Conservation (phyloP, 2,113 vertebrate species). For the Calidris pugnax region DNA sequence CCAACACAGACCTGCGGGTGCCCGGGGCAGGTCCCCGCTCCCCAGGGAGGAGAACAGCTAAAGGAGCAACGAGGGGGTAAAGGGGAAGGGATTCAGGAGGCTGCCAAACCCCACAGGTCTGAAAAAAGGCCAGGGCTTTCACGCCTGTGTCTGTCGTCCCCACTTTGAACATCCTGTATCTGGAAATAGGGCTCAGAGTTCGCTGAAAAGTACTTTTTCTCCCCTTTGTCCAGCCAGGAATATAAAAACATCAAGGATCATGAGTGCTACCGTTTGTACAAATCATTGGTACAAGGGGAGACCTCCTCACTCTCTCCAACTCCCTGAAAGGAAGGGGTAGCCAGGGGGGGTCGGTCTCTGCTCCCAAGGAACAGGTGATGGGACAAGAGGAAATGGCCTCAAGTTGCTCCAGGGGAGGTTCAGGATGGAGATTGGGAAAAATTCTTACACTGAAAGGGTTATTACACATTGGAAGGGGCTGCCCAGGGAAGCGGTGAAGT, state of each 20-base stretch:
- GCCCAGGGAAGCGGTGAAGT: too few species aligned
- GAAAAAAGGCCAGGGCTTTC: not conserved
- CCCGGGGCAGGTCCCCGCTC: not conserved
- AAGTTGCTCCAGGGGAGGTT: too few species aligned
- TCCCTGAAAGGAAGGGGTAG: too few species aligned
- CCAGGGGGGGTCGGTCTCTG: too few species aligned
- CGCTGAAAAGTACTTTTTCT: not conserved
- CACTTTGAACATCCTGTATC: not conserved
- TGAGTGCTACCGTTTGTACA: accelerated
- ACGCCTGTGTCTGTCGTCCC: accelerated
- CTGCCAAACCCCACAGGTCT: not conserved
- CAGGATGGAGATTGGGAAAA: too few species aligned
- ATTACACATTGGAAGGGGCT: too few species aligned
- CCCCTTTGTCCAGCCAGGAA: not conserved
- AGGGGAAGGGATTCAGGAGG: not conserved
- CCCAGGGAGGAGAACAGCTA: accelerated
- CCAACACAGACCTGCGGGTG: not conserved
- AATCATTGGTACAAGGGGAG: not conserved
- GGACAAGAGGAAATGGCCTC: too few species aligned
- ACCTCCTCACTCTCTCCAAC: too few species aligned
- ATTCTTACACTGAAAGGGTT: too few species aligned
- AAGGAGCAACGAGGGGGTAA: accelerated
- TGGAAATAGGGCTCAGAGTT: accelerated
- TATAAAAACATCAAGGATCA: accelerated
- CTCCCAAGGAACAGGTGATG: too few species aligned